Base-by-base conservation (phyloP, 2,113 vertebrate species). In the Rhipidura dahli region DNA sequence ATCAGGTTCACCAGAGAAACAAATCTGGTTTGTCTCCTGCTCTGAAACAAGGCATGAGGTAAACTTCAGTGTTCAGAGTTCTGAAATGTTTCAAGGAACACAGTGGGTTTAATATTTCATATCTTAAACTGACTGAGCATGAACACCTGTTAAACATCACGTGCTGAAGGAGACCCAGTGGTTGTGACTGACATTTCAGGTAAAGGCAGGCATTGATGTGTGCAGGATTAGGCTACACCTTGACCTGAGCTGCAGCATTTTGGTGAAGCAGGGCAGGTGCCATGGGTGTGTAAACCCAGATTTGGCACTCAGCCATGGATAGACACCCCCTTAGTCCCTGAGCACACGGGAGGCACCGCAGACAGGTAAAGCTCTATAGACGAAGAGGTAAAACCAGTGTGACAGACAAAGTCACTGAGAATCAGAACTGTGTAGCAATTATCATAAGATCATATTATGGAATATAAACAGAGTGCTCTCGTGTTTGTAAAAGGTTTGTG, bases 61-160 rank as follows among this genome's bases (percentile, higher is more conserved):
- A 49, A 84, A 47, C 12, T 61, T 76, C 2, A 54, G 10, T 54
- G 45, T 39, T 77, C 66, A 21, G 47, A 53, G 1, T 26, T 77
- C 27, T 49, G 65, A 49, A 80, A 61, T 4, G 3, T 72, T 86
- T 87, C 65, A 57, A 49, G 31, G n/a, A 84, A 24, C 9, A 15
- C 3, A 47, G 19, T 39, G 13, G 18, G 44, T 77, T 69, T 79
- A 80, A 49, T 30, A 30, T 45, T 71, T n/a, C n/a, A 13, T 18
- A 16, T 28, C 18, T 65, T 49, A n/a, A 64, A 39, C 21, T 19
- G 23, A 10, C 24, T 49, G 50, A 49, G 13, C 17, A 40, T 28
- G 13, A 22, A 26, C 17, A 69, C 7, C 22, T 51, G 7, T 54
- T 53, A 63, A 89, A 59, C 0, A 0, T 66, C 49, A 26, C 1